Base-by-base conservation (phyloP, 1,140 invertebrate genomes). In the Saccostrea glomerata region DNA sequence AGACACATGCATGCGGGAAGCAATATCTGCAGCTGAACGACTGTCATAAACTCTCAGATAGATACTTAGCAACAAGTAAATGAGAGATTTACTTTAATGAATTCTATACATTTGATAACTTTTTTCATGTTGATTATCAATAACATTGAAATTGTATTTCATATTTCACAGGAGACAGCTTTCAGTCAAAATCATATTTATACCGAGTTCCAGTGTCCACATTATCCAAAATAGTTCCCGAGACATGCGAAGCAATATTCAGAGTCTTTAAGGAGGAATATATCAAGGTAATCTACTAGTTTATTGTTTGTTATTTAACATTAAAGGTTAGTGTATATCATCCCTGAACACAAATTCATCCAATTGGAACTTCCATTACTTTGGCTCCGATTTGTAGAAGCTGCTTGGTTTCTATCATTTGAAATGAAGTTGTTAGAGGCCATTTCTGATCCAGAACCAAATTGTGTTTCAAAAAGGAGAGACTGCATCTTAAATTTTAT, bases 151-250 rank as follows among this genome's bases (percentile, higher is more conserved):
- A 23, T 82, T n/a, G 13, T 25, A 63, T 56, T 56, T 12, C 7
- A 66, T 25, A 63, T n/a, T 86, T 86, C 47, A 56, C 56, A 87
- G 86, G 82, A 23, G 77, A 84, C 36, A 84, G 77, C 25, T 84
- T 47, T 60, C 63, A 88, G 36, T 85, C 83, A 6, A 20, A n/a
- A n/a, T n/a, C n/a, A n/a, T n/a, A 13, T n/a, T 20, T n/a, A n/a
- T n/a, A n/a, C n/a, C n/a, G n/a, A n/a, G n/a, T n/a, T n/a, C n/a
- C n/a, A n/a, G n/a, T n/a, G n/a, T n/a, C n/a, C n/a, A n/a, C n/a
- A n/a, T n/a, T n/a, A n/a, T n/a, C n/a, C n/a, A n/a, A n/a, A n/a
- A 89, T 89, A 36, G 55, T 89, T 63, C 40, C 88, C 25, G 88
- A 89, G 63, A 82, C 84, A n/a, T 89, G 88, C 23, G 30, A 86